Conservation (phyloP, 2,888 invertebrate genomes). For the Papilio gigon region DNA sequence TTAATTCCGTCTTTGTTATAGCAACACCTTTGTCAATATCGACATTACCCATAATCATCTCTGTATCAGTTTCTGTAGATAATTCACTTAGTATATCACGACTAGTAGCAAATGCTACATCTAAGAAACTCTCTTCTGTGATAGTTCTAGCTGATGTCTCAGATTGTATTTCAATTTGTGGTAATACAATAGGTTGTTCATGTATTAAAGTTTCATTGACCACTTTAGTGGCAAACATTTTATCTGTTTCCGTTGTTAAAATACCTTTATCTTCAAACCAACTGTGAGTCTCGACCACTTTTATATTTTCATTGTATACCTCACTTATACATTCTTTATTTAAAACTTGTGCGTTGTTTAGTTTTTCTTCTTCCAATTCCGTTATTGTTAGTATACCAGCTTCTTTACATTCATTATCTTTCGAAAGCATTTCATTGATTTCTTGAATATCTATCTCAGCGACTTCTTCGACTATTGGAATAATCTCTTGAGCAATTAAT, state of each 20-base stretch:
- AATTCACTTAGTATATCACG: slow-evolving; percentile 46
- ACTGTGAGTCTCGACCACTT: neutral
- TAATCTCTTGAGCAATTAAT: neutral
- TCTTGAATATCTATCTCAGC: neutral
- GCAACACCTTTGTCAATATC: neutral
- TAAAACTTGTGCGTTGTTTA: neutral
- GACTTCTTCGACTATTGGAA: neutral
- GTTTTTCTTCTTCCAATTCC: slow-evolving; percentile 1
- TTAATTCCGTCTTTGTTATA: neutral
- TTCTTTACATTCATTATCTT: neutral
- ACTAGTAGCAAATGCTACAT: slow-evolving; percentile 45
- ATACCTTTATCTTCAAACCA: neutral
- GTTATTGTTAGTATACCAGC: neutral
- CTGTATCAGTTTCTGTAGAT: neutral
- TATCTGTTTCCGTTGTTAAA: neutral
- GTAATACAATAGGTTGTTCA: neutral
- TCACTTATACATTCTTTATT: slow-evolving; percentile 4
- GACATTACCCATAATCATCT: neutral
- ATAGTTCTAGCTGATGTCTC: slow-evolving; percentile 44
- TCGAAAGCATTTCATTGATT: too few relatives aligned
- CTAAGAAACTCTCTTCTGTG: slow-evolving; percentile 45
- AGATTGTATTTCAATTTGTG: slow-evolving; percentile 36
- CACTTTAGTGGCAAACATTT: neutral
- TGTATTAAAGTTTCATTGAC: neutral
- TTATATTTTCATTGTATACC: neutral